phyloP scores from a whole-genome alignment of 2,888 invertebrate species.

The Amphipoea oculea region DNA sequence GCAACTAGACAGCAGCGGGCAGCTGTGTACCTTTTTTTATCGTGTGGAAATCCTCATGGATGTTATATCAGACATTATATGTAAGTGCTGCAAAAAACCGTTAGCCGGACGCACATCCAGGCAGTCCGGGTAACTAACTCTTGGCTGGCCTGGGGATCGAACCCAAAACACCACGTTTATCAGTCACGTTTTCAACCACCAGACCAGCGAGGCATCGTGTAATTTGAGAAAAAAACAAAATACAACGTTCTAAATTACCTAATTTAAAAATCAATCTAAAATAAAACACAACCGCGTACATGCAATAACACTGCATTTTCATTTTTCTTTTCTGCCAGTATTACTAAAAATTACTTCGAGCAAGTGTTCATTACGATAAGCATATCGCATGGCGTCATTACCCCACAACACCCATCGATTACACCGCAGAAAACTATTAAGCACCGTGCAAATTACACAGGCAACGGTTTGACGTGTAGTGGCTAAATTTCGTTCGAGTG shows the following conservation, averaged over 20 bases:
- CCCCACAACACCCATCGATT: slow-evolving; percentile 63
- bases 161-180: not conserved
- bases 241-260: not conserved
- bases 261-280: slow-evolving; percentile 43
- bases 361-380: slow-evolving; percentile 63
- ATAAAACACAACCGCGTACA: slow-evolving; percentile 32
- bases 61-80: not conserved
- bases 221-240: slow-evolving; percentile 13
- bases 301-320: slow-evolving; percentile 52
- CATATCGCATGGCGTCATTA: slow-evolving; percentile 66
- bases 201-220: not conserved
- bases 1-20: not conserved
- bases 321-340: slow-evolving; percentile 29
- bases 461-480: slow-evolving; percentile 40
- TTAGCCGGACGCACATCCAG: not conserved
- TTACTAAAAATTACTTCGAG: slow-evolving; percentile 49
- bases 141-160: not conserved
- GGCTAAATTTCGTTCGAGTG: slow-evolving; percentile 20
- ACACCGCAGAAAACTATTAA: slow-evolving; percentile 69
- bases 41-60: no score
- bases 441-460: slow-evolving; percentile 64
- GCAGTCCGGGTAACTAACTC: not conserved
- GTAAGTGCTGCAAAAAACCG: no score
- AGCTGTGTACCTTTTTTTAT: not conserved
- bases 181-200: not conserved